A percentile compares a stretch with the other conserved stretches of the same genome.
Conservation (phyloP, 2,888 invertebrate genomes). For the Vannuccia rotundouncinata region DNA sequence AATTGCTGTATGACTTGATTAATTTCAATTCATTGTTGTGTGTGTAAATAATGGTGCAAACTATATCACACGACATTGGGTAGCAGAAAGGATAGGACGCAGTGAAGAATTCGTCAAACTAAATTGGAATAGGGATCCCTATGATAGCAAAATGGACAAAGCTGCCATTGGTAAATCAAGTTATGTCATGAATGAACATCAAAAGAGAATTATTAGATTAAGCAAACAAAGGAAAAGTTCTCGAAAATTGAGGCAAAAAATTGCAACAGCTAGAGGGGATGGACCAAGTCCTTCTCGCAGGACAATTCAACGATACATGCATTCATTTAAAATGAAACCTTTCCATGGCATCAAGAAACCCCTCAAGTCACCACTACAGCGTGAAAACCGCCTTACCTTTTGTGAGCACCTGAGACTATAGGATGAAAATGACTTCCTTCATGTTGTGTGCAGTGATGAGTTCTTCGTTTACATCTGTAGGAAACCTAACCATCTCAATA, state of each 20-base stretch:
- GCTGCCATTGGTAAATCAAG: too few species aligned
- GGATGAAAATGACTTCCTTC: neutral
- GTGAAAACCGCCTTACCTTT: constrained; percentile 27
- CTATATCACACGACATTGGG: too few species aligned
- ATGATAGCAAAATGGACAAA: too few species aligned
- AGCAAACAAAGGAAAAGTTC: too few species aligned
- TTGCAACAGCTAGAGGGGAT: constrained; percentile 22
- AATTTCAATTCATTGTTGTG: too few species aligned
- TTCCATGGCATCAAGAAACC: constrained; percentile 32
- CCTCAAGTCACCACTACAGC: neutral
- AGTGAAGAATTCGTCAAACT: too few species aligned
- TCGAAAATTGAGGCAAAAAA: neutral
- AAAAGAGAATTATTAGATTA: too few species aligned
- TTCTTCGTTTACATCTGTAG: constrained; percentile 17
- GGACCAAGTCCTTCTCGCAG: constrained; percentile 25
- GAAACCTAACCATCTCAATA: constrained; percentile 25
- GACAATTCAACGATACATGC: neutral
- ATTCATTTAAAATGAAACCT: constrained; percentile 9
- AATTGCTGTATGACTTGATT: too few species aligned
- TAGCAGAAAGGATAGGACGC: too few species aligned
- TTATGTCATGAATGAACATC: too few species aligned
- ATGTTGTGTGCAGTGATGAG: constrained; percentile 15
- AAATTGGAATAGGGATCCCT: too few species aligned
- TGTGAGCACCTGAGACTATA: constrained; percentile 22
- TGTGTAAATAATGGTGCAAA: too few species aligned